These are phyloP conservation scores for Synanthedon formicaeformis DNA, from an alignment of 2,888 invertebrate genomes.

Conservation along the genomic window DNA sequence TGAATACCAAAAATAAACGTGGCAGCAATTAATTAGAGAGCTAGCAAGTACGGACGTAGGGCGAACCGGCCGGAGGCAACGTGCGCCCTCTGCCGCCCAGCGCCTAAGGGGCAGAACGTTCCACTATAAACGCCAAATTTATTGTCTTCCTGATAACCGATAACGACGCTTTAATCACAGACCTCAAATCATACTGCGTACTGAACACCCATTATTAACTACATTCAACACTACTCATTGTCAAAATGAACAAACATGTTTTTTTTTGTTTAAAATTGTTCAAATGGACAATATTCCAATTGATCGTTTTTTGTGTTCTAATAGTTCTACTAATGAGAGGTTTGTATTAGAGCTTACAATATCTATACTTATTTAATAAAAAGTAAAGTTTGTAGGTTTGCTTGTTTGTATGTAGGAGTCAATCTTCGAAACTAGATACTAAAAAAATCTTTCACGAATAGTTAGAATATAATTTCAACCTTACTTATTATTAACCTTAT, in stretches of 20 bases:
- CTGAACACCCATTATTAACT: not conserved
- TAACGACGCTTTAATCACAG: slow-evolving; percentile 14
- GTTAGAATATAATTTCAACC: no score
- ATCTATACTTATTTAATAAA: no score
- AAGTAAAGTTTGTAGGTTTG: no score
- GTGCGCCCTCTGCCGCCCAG: not conserved
- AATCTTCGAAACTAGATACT: no score
- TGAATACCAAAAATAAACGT: slow-evolving; percentile 32
- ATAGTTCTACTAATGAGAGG: not conserved
- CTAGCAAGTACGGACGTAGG: slow-evolving; percentile 1
- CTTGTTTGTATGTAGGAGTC: no score
- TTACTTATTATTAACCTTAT: no score
- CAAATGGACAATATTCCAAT: not conserved
- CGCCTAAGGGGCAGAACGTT: slow-evolving; percentile 16
- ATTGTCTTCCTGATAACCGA: slow-evolving; percentile 25
- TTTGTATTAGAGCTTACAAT: no score
- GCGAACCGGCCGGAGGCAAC: not conserved
- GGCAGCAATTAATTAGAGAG: slow-evolving; percentile 38
- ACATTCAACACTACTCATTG: not conserved
- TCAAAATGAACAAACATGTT: not conserved
- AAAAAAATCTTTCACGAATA: no score
- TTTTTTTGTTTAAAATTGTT: not conserved
- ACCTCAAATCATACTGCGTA: not conserved
- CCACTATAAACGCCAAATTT: slow-evolving; percentile 28
- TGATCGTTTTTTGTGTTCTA: not conserved